Evolutionary conservation across 2,888 invertebrate species (phyloP), one percentile per base, ranked within the genome.

Genomic region (Dolichopus griseipennis): DNA sequence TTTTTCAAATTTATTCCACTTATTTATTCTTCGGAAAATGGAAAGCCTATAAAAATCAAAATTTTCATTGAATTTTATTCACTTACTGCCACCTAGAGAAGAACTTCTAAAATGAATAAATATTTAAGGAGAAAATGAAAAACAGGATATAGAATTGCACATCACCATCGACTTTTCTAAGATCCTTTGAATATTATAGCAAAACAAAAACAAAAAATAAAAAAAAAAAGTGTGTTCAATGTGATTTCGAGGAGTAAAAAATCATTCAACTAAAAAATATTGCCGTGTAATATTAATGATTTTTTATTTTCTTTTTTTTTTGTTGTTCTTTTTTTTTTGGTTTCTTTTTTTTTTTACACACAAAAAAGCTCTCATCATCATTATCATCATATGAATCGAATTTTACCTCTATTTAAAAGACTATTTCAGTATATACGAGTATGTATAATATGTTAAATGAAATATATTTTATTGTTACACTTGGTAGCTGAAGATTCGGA

Each of bases 201-300:
- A 12, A 37, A 37, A 37, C 37, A 12, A 34, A 34, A 34, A 12
- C 8, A 12, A 27, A 27, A 27, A 27, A 27, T 4, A 27, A 27
- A 27, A 41, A 12, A 41, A 41, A 41, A 12, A 41, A 41, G 41
- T 9, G 5, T 41, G 15, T 41, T 41, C 41, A 41, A 41, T 41
- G 8, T 41, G 15, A 41, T 41, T 41, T 52, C 52, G 18, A n/a
- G 52, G 15, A 52, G 52, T 52, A n/a, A 52, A 52, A 43, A 52
- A 52, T 52, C 52, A 52, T 52, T n/a, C 9, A 15, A 52, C 12
- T 52, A 52, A 15, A 52, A 52, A 52, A 18, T 52, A 52, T 52
- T 52, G 52, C 52, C 52, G 52, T 52, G 52, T 52, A 52, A 52
- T 52, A 52, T 52, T 52, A 52, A 52, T 52, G 52, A 52, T 15